Evolutionary conservation across 2,888 invertebrate genomes (phyloP), one percentile per base, ranked within the genome.

Genomic region (Aricia artaxerxes): DNA sequence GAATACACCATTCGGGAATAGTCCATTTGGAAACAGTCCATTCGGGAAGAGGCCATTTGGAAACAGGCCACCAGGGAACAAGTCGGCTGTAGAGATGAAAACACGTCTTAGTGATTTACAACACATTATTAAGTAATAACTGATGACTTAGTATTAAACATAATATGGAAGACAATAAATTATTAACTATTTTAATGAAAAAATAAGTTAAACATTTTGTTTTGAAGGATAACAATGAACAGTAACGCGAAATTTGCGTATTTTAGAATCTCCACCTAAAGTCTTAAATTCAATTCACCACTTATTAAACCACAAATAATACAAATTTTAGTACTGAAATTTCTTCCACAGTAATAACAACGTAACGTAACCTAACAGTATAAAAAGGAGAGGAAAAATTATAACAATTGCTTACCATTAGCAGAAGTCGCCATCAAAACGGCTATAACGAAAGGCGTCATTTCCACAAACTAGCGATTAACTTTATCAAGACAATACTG

Each of bases 351-450:
- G 49, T 9, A 49, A 49, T 49, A 49, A 11, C 9, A 49, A 49
- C 49, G 0, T 49, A 9, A 49, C 49, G 49, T 49, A 49, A 49
- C 9, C 49, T 9, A 11, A 11, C 49, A 11, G 49, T 49, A 49
- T 11, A 49, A 9, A 11, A 44, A 44, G 9, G 9, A 9, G 9
- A 44, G 44, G 24, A 3, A 44, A 75, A 24, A 49, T 24, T 2
- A 75, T 24, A 49, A 44, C 40, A 57, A 16, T 24, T 24, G 87
- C 90, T 87, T 82, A 91, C 92, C 92, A 16, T 86, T 84, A 1
- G 84, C 83, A 0, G 86, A 79, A 31, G 84, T 82, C n/a, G 85
- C 83, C 57, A 90, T 80, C n/a, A 87, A 81, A 44, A 76, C 35
- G 13, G 83, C 80, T 64, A 83, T 80, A 11, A 87, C 80, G 40